Evolutionary conservation across 2,888 invertebrate species (phyloP), one percentile per base, ranked within the genome.

Genomic region (Brenthis hecate): DNA sequence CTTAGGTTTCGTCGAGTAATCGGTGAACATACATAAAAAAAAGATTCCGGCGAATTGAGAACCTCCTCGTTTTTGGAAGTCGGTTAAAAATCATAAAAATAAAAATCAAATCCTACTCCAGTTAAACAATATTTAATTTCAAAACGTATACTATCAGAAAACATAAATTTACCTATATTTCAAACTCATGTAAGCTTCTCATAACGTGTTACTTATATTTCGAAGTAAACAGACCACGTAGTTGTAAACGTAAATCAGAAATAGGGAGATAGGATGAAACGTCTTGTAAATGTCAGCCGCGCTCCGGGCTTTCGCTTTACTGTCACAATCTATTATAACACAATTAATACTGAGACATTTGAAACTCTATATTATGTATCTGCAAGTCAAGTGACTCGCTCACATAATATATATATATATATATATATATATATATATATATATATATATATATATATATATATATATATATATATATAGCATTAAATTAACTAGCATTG

Each of bases 241-340:
- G 36, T 36, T 1, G 0, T 43, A 48, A 48, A 32, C 32, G 32
- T 43, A 56, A 67, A 67, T 62, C 67, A 62, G 51, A 56, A 19
- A 62, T 56, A 62, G 36, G 54, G 48, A 56, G 36, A 67, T 56
- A 62, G 36, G 48, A 60, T 57, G 57, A 67, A 28, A 62, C 61
- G 62, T 67, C 61, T 67, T 56, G 67, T 62, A 62, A 61, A 51
- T 67, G 67, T 62, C 67, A 65, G 56, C 51, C 53, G 51, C 36
- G 48, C 61, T 65, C 13, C n/a, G 53, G 62, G 65, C 66, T 56
- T 70, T 68, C 60, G 51, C 66, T 66, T 66, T 69, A 56, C 67
- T 74, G 74, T 72, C 75, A 74, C 74, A 75, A 76, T 77, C 78
- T 76, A 79, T 80, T 80, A 78, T 76, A 77, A 76, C 72, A 70